These are phyloP conservation scores for Ophiodon elongatus DNA, from an alignment of 2,113 vertebrate genomes.

Conservation along the genomic window DNA sequence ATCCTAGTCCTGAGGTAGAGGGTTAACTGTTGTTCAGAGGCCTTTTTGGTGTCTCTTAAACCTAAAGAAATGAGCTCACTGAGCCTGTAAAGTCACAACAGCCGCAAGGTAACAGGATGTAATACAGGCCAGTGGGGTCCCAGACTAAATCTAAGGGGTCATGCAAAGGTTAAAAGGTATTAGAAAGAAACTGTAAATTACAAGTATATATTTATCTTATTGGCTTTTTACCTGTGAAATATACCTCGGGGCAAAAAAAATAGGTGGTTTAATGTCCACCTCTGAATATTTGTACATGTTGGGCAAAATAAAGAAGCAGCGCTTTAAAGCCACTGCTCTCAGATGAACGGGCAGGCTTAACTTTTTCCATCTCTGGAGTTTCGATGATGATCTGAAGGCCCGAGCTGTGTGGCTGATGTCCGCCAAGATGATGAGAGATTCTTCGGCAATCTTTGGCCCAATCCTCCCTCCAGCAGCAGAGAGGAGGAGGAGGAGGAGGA, in stretches of 20 bases:
- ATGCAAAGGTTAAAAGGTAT: neutral
- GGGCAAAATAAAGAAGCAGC: neutral
- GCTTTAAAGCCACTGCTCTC: neutral
- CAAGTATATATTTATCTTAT: neutral
- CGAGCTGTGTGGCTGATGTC: neutral
- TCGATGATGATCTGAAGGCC: conserved; percentile 11
- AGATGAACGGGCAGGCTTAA: neutral
- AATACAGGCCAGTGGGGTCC: neutral
- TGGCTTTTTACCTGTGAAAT: neutral
- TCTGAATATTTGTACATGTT: neutral
- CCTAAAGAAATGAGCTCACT: neutral
- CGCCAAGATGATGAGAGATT: conserved; percentile 33
- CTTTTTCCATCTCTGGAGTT: neutral
- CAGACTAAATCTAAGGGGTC: neutral
- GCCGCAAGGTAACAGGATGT: neutral
- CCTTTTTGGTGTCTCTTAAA: neutral
- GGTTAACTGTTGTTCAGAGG: neutral
- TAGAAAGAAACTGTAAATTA: neutral
- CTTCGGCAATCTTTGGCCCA: conserved; percentile 29
- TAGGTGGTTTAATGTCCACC: neutral
- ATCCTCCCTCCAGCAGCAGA: conserved; percentile 8
- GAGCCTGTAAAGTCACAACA: neutral
- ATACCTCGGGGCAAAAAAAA: neutral
- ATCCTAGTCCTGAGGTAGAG: neutral
- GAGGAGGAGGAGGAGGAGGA: conserved; percentile 16